Evolutionary conservation across 2,113 vertebrate genomes (phyloP).

Genomic region (Equus quagga): DNA sequence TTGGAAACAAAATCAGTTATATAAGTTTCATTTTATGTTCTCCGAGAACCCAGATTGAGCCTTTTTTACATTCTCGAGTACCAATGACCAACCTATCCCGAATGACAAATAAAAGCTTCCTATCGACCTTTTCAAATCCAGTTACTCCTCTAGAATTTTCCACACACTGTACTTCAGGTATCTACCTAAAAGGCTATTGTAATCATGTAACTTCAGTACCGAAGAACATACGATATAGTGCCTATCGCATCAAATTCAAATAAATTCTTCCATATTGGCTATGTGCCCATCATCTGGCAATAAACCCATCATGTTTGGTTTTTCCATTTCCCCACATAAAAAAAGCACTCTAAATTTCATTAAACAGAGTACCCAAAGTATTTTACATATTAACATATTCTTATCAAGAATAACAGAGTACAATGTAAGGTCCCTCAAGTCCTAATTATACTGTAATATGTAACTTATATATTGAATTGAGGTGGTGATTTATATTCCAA

Average conservation of each 20-base stretch:
- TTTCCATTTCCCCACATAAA: not conserved
- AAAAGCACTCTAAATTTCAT: not conserved
- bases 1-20: not conserved
- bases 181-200: not conserved
- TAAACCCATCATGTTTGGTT: not conserved
- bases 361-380: not conserved
- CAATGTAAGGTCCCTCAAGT: not conserved
- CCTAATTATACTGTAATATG: not conserved
- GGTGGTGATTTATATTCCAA: not conserved
- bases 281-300: not conserved
- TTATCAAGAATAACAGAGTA: not conserved
- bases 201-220: not conserved
- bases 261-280: not conserved
- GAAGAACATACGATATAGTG: not conserved
- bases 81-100: not conserved
- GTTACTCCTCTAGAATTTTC: slow-evolving; percentile 25
- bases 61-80: not conserved
- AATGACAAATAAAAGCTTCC: not conserved
- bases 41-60: not conserved
- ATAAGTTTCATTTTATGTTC: slow-evolving; percentile 2
- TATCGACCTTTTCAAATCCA: not conserved
- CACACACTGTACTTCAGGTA: not conserved
- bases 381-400: not conserved
- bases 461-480: slow-evolving; percentile 10
- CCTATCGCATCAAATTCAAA: not conserved